These are phyloP conservation scores for Leptocoma aspasia DNA, from an alignment of 2,113 vertebrate species.

Conservation along the genomic window DNA sequence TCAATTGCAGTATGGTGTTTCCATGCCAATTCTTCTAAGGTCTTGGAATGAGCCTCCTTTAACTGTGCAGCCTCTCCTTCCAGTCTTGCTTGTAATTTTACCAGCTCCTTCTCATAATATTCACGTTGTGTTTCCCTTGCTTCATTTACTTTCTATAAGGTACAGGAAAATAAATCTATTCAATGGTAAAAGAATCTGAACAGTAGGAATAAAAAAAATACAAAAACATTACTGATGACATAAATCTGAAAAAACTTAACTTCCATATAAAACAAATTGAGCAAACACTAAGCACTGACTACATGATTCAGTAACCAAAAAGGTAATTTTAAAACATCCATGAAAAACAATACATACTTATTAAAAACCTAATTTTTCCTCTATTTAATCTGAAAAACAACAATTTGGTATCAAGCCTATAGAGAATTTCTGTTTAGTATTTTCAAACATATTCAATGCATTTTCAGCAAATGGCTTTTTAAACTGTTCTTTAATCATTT, in stretches of 20 bases:
- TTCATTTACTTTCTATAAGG: slow-evolving; percentile 85
- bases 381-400: neutral
- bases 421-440: neutral
- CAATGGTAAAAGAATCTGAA: neutral
- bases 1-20: slow-evolving; percentile 89
- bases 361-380: neutral
- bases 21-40: slow-evolving; percentile 88
- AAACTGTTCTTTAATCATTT: neutral
- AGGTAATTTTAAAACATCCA: neutral
- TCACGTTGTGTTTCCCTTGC: slow-evolving; percentile 82
- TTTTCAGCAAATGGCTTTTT: neutral
- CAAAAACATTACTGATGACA: neutral
- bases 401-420: fast-evolving
- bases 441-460: neutral
- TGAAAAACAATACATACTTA: neutral
- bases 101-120: slow-evolving; percentile 89
- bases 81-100: slow-evolving; percentile 77
- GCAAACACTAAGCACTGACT: neutral
- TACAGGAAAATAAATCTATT: neutral
- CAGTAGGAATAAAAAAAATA: neutral
- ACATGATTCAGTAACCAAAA: neutral
- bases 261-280: neutral
- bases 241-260: neutral
- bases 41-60: slow-evolving; percentile 89
- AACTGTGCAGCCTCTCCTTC: slow-evolving; percentile 87